These are phyloP conservation scores for Pseudopipra pipra DNA, from an alignment of 2,113 vertebrate species.

Conservation along the genomic window DNA sequence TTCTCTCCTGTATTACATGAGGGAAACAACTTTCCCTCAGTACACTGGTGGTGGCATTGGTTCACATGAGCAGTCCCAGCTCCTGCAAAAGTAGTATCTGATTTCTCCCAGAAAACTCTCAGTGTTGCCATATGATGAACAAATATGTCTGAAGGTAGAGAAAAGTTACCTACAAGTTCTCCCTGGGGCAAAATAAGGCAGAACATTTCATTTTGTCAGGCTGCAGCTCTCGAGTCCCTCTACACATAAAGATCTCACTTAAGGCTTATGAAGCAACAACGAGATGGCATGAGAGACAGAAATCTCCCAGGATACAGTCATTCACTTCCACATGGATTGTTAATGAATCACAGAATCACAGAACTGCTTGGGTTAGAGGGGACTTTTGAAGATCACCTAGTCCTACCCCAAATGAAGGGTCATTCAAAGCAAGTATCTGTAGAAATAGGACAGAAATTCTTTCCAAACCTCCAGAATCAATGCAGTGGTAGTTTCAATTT, in stretches of 20 bases:
- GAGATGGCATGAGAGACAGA: slow-evolving; percentile 8
- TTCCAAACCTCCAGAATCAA: not conserved
- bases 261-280: slow-evolving; percentile 35
- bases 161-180: slow-evolving; percentile 26
- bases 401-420: not conserved
- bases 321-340: not conserved
- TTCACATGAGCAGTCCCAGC: not conserved
- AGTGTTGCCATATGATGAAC: not conserved
- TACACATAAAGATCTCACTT: slow-evolving; percentile 12
- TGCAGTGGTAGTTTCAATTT: not conserved
- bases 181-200: not conserved
- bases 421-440: not conserved
- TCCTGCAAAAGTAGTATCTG: not conserved
- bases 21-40: not conserved
- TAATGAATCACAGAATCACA: not conserved
- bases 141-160: not conserved
- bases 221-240: not conserved
- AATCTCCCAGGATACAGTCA: not conserved
- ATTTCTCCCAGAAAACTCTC: slow-evolving; percentile 19
- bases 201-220: slow-evolving; percentile 12
- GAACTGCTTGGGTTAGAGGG: not conserved
- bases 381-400: not conserved
- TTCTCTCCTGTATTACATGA: not conserved
- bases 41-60: not conserved
- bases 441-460: not conserved